Conservation (phyloP, 30 jellyfish, hydroid and myxozoan genomes). For the Aurelia coerulea region DNA sequence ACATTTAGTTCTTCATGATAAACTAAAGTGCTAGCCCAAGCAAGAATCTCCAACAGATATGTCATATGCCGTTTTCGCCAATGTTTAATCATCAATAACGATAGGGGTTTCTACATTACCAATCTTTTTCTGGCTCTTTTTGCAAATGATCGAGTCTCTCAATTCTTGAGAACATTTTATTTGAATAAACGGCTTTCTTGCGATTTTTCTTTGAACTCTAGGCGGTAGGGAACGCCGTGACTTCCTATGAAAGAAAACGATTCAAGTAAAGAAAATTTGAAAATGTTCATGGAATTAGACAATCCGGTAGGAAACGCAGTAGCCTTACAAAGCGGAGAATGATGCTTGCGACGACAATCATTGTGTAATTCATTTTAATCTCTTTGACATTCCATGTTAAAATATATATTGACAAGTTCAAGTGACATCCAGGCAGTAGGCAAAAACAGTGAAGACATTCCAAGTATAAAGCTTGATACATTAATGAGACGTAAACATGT, state of each 20-base stretch:
- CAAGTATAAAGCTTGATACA: too few relatives aligned
- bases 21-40: not conserved
- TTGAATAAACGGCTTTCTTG: slow-evolving; percentile 96
- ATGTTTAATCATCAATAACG: slow-evolving; percentile 72
- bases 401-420: too few relatives aligned
- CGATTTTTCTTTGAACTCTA: slow-evolving; percentile 94
- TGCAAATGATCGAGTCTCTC: slow-evolving; percentile 94
- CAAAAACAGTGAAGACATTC: too few relatives aligned
- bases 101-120: slow-evolving; percentile 78
- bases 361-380: too few relatives aligned
- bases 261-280: not conserved
- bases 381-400: too few relatives aligned
- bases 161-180: slow-evolving; percentile 94
- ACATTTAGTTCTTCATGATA: not conserved
- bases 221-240: slow-evolving; percentile 97
- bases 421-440: too few relatives aligned
- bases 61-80: slow-evolving; percentile 3
- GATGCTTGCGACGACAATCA: too few relatives aligned
- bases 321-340: too few relatives aligned
- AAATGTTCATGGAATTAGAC: not conserved
- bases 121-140: slow-evolving; percentile 54
- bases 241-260: slow-evolving; percentile 64
- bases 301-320: too few relatives aligned
- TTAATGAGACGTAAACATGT: too few relatives aligned
- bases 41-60: not conserved